Base-by-base conservation (phyloP, 2,113 vertebrate species). In the Speoplatyrhinus poulsoni region DNA sequence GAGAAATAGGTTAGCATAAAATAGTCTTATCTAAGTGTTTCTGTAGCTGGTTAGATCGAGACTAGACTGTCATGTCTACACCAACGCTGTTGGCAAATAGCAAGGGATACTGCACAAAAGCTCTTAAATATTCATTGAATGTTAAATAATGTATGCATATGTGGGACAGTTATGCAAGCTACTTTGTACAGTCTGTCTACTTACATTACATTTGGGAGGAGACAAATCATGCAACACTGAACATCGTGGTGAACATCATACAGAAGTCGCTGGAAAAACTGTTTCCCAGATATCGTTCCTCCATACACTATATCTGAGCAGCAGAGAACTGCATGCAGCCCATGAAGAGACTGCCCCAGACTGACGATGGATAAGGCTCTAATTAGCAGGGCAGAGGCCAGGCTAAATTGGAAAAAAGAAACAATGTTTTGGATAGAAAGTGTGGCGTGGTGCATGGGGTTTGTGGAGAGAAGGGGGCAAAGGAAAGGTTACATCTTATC, bases 401-500 rank as follows among this genome's bases (percentile, higher is more conserved):
- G 61, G 73, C 49, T 8, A 41, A 9, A 79, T 72, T 73, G 82
- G 82, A 89, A 88, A 88, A 69, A 79, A 84, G 83, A 68, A 59
- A 69, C 77, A 76, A 76, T 71, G 63, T 81, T 78, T 69, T 69
- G 69, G 60, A 76, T 54, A 48, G 16, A 26, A 36, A 7, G 46
- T 17, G 32, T 49, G 57, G 12, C 11, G 12, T 15, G 3, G 59
- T 54, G 26, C 26, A 26, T 26, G 19, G 2, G 12, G 9, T 9
- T 7, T 4, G 19, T 1, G 12, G 9, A 19, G n/a, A 17, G n/a
- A 67, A 61, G 74, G 69, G 7, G 65, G 82, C 57, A 73, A 67
- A 67, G 65, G 59, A 60, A 72, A 77, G 46, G 62, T 81, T 65
- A 71, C 69, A 36, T 79, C 85, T 87, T 85, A 90, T 89, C 87